Percentiles rank a stretch among this genome's conserved stretches.
phyloP scores from a whole-genome alignment of 2,113 vertebrate species.

The Romanogobio albipinnatus region DNA sequence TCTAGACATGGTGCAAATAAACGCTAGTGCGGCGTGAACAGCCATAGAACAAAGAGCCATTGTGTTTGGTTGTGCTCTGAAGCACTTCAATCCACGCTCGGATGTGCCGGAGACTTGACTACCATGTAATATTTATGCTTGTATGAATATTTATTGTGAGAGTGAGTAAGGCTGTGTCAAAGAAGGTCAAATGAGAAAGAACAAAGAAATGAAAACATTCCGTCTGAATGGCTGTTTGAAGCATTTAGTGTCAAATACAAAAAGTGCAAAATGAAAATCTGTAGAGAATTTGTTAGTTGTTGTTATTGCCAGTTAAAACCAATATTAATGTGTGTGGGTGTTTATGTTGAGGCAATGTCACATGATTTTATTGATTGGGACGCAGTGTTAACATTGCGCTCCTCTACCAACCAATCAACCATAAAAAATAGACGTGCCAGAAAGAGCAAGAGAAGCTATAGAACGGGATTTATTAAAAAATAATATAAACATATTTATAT shows the following conservation, averaged over 20 bases:
- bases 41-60: conserved; percentile 32
- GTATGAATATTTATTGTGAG: conserved; percentile 43
- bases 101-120: conserved; percentile 24
- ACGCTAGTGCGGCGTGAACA: background rate
- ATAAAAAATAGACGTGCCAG: background rate
- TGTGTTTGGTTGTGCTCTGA: conserved; percentile 2
- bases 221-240: background rate
- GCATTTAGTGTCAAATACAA: background rate
- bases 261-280: background rate
- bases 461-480: background rate
- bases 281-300: background rate
- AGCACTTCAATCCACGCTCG: background rate
- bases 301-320: background rate
- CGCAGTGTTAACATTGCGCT: background rate
- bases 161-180: background rate
- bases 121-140: conserved; percentile 26
- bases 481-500: background rate
- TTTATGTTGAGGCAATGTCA: background rate
- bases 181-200: conserved; percentile 24
- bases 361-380: background rate
- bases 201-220: background rate
- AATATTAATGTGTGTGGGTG: background rate
- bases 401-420: background rate
- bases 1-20: conserved; percentile 1
- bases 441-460: background rate